Base-by-base conservation (phyloP, 2,888 invertebrate genomes). In the Zeuzera pyrina region DNA sequence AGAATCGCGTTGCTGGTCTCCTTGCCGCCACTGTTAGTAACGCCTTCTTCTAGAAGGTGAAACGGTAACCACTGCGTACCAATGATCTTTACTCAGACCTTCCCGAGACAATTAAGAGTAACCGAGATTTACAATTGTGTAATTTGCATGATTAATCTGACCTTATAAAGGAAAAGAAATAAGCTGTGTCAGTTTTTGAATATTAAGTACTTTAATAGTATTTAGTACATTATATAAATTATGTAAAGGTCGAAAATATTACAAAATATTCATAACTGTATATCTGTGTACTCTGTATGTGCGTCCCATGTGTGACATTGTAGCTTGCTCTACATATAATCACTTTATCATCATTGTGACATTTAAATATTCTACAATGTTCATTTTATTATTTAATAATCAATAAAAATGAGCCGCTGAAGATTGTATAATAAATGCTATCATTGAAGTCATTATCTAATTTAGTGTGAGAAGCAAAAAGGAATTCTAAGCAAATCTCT, bases 271-370 rank as follows among this genome's bases (percentile, higher is more conserved):
- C n/a, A 12, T 12, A 5, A 35, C 41, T 42, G 41, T 12, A 25
- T n/a, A 54, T 52, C 47, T 36, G 30, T 43, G 79, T 88, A 88
- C 89, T 86, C 87, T 66, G 89, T 74, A 45, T 63, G 90, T 87
- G 66, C 69, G 86, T 87, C 88, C 88, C 90, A 86, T 65, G 83
- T 88, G 89, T 87, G 86, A 89, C 89, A 88, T 91, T 90, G 84
- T 69, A 79, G 76, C 87, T 87, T 86, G 81, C 87, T 83, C 74
- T 35, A 21, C 31, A 40, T 35, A 35, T 42, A 45, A 45, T 36
- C 37, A 34, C 51, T 43, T 50, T 43, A 50, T 71, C 73, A 74
- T 79, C 78, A 79, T 51, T 39, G 73, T 67, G 63, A 62, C 41
- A 30, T 0, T 12, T 12, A 25, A 25, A 25, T 12, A 12, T 25